Percentiles rank a stretch among this genome's conserved stretches.
Evolutionary conservation across 2,797 vertebrate species (phyloP).

Genomic region (Morus bassanus): DNA sequence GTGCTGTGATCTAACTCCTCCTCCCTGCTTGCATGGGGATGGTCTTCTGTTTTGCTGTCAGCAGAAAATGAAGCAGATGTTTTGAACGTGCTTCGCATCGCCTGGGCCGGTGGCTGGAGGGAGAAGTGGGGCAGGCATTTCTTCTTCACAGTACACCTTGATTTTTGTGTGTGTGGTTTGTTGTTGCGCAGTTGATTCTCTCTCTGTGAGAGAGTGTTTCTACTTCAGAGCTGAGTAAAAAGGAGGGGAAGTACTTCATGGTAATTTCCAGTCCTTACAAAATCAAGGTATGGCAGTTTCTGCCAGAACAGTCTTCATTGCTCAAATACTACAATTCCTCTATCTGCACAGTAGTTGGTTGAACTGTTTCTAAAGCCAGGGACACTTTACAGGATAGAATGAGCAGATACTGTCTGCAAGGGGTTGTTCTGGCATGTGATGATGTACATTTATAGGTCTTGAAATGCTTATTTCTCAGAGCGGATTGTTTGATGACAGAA

Average conservation of each 20-base stretch:
- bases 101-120: neutral
- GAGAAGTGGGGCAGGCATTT: neutral
- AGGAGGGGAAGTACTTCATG: neutral
- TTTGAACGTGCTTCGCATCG: fast-evolving
- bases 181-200: neutral
- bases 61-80: neutral
- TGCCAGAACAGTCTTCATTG: neutral
- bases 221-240: neutral
- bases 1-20: neutral
- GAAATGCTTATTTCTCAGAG: neutral
- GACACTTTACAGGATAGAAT: fast-evolving
- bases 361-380: neutral
- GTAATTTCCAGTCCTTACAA: neutral
- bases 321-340: neutral
- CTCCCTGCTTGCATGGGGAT: neutral
- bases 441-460: neutral
- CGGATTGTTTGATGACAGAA: neutral
- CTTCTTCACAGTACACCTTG: fast-evolving
- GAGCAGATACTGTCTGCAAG: neutral
- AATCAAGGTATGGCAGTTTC: neutral
- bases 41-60: neutral
- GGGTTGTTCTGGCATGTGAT: neutral
- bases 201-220: neutral
- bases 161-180: fast-evolving
- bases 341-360: fast-evolving